phyloP scores from a whole-genome alignment of 2,888 invertebrate species.

The Euzetes globulus region DNA sequence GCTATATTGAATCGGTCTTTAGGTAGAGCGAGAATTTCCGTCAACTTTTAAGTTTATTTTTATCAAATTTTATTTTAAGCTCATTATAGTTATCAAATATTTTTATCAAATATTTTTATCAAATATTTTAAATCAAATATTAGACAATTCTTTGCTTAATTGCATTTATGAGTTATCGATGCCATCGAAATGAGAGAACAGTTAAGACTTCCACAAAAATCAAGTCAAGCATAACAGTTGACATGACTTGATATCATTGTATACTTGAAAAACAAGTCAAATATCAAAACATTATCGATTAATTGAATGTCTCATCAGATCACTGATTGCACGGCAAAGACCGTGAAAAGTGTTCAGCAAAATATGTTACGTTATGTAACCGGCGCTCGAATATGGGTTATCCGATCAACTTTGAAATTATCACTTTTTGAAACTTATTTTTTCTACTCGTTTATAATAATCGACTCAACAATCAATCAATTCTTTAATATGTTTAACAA shows the following conservation, averaged over 20 bases:
- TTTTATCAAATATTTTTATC: background rate
- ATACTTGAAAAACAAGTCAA: background rate
- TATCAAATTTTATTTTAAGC: background rate
- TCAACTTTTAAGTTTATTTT: background rate
- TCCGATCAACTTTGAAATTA: background rate
- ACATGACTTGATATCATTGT: background rate
- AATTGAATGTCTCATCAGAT: constrained; percentile 4
- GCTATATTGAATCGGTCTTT: background rate
- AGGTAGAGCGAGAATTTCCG: background rate
- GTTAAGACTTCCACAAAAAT: background rate
- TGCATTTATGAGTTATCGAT: background rate
- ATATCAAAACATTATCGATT: background rate
- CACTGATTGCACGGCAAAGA: background rate
- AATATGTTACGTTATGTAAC: background rate
- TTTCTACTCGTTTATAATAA: too few species aligned
- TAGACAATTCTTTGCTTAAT: background rate
- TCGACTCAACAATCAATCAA: too few species aligned
- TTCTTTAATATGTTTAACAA: too few species aligned
- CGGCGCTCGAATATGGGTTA: background rate
- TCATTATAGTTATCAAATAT: background rate
- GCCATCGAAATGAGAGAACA: background rate
- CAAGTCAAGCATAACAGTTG: background rate
- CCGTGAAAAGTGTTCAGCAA: background rate
- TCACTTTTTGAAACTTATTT: background rate
- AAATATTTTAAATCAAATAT: background rate